Evolutionary conservation across 2,888 invertebrate genomes (phyloP).

Genomic region (Chrysopilus asiliformis): DNA sequence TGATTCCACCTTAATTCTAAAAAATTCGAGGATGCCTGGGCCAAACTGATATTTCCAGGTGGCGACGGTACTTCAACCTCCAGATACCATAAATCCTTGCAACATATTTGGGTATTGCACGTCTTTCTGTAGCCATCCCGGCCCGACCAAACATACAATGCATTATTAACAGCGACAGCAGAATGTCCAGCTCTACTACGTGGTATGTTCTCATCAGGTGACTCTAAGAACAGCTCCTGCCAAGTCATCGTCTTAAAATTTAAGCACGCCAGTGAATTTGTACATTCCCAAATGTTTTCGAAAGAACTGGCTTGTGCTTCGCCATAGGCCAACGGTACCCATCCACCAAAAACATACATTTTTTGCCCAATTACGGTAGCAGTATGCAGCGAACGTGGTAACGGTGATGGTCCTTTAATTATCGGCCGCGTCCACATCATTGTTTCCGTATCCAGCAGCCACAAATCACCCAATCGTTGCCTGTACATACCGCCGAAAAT

Average conservation of each 20-base stretch:
- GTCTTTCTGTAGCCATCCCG: slow-evolving; percentile 98
- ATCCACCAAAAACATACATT: slow-evolving; percentile 99
- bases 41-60: slow-evolving; percentile 83
- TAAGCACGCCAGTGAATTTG: slow-evolving; percentile 88
- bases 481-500: slow-evolving; percentile 99
- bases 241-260: slow-evolving; percentile 87
- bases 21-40: slow-evolving; percentile 85
- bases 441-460: slow-evolving; percentile 90
- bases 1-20: slow-evolving; percentile 91
- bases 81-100: slow-evolving; percentile 89
- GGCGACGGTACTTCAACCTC: slow-evolving; percentile 87
- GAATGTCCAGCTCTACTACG: slow-evolving; percentile 96
- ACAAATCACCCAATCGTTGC: slow-evolving; percentile 91
- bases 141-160: slow-evolving; percentile 98
- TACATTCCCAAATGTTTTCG: slow-evolving; percentile 99
- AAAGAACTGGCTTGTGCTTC: slow-evolving; percentile 83
- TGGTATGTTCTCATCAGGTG: slow-evolving; percentile 80
- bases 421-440: slow-evolving; percentile 89
- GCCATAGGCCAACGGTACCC: slow-evolving; percentile 92
- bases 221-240: slow-evolving; percentile 81
- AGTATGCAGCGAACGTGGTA: slow-evolving; percentile 92
- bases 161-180: slow-evolving; percentile 86
- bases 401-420: slow-evolving; percentile 72
- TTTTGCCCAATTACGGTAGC: slow-evolving; percentile 88
- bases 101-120: slow-evolving; percentile 94